phyloP scores from a whole-genome alignment of 1,140 invertebrate genomes.

The Psix sp. region DNA sequence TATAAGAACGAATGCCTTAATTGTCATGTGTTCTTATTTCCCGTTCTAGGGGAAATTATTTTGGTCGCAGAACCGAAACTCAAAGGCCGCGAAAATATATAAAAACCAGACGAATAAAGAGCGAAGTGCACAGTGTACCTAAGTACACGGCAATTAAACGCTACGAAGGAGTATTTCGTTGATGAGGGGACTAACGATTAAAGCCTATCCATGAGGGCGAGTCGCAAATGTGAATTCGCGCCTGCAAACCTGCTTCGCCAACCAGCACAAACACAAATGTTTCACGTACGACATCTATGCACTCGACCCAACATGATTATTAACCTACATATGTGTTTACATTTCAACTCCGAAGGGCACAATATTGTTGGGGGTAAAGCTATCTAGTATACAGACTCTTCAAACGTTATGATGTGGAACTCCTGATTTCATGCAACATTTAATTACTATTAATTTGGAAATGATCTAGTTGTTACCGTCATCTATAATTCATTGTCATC shows the following conservation, averaged over 20 bases:
- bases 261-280: slow-evolving; percentile 41
- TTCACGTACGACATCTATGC: slow-evolving; percentile 47
- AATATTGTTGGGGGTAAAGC: slow-evolving; percentile 45
- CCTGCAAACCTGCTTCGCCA: slow-evolving; percentile 48
- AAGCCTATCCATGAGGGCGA: slow-evolving; percentile 65
- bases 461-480: too few species aligned
- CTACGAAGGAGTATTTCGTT: slow-evolving; percentile 65
- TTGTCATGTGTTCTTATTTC: slow-evolving; percentile 48
- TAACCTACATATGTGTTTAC: slow-evolving; percentile 43
- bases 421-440: slow-evolving; percentile 76
- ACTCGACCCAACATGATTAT: slow-evolving; percentile 27
- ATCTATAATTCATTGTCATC: too few species aligned
- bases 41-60: slow-evolving; percentile 41
- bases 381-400: slow-evolving; percentile 64
- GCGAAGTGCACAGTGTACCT: slow-evolving; percentile 45
- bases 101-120: slow-evolving; percentile 52
- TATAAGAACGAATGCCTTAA: slow-evolving; percentile 43
- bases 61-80: slow-evolving; percentile 34
- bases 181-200: slow-evolving; percentile 69
- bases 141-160: slow-evolving; percentile 71
- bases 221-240: slow-evolving; percentile 56
- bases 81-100: slow-evolving; percentile 32
- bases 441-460: slow-evolving; percentile 75
- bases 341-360: slow-evolving; percentile 23
- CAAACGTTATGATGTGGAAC: slow-evolving; percentile 76